Evolutionary conservation across 2,888 invertebrate species (phyloP).

Genomic region (Coleophora deauratella): DNA sequence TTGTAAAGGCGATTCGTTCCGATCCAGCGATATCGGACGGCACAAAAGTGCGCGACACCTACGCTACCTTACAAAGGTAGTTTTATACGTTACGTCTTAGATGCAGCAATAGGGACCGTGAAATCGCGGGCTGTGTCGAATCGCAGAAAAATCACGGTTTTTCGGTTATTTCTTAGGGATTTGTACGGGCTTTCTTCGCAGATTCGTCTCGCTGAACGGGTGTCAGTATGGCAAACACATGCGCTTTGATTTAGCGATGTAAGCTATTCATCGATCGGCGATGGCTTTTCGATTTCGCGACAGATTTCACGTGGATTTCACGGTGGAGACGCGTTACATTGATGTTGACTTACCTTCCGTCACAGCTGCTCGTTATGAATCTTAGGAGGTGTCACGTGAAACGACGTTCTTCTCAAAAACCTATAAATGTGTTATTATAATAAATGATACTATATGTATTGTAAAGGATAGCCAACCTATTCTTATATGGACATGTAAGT

Average conservation of each 20-base stretch:
- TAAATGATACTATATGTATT: constrained; percentile 2
- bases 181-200: constrained; percentile 72
- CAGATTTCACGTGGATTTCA: constrained; percentile 70
- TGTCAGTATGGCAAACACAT: constrained; percentile 71
- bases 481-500: too few relatives aligned
- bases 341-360: constrained; percentile 73
- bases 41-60: constrained; percentile 57
- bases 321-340: constrained; percentile 66
- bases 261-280: constrained; percentile 45
- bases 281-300: constrained; percentile 67
- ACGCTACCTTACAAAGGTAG: constrained; percentile 21
- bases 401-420: constrained; percentile 8
- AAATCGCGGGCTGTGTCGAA: constrained; percentile 65
- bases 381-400: constrained; percentile 23
- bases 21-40: constrained; percentile 36
- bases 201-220: constrained; percentile 67
- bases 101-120: constrained; percentile 60
- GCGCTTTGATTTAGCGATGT: constrained; percentile 58
- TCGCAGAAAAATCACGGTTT: constrained; percentile 75
- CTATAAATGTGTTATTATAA: constrained; percentile 6
- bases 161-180: constrained; percentile 74
- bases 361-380: constrained; percentile 64
- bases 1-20: constrained; percentile 67
- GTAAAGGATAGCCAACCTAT: too few relatives aligned
- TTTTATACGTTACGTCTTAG: constrained; percentile 21